Conservation (phyloP, 2,113 vertebrate genomes). For the Oreochromis spilurus region DNA sequence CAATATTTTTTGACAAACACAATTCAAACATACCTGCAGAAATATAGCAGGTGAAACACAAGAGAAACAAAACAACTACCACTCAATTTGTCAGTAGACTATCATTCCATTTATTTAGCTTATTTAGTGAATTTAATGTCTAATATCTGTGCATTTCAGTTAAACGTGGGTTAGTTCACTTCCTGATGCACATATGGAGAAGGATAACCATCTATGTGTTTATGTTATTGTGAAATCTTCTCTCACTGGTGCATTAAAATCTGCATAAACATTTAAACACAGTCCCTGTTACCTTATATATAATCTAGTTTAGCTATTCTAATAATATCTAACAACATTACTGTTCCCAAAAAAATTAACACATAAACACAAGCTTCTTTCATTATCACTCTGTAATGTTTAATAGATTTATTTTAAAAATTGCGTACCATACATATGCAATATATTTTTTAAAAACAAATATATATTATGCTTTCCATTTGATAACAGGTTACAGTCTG, state of each 20-base stretch:
- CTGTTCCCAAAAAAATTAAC: not conserved
- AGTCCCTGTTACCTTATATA: not conserved
- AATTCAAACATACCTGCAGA: not conserved
- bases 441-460: slow-evolving; percentile 72
- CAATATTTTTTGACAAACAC: not conserved
- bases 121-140: not conserved
- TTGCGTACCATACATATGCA: slow-evolving; percentile 68
- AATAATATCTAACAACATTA: not conserved
- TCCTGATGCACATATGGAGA: not conserved
- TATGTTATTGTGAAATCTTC: not conserved
- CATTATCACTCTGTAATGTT: slow-evolving; percentile 55
- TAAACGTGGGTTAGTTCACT: not conserved
- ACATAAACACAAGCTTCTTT: not conserved
- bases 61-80: not conserved
- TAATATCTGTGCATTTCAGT: not conserved
- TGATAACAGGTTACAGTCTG: slow-evolving; percentile 62
- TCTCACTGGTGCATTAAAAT: not conserved
- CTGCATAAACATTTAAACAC: not conserved
- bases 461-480: slow-evolving; percentile 78
- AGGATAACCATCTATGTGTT: not conserved
- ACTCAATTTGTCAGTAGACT: not conserved
- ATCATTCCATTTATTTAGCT: not conserved
- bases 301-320: not conserved
- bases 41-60: not conserved
- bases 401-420: slow-evolving; percentile 59